Evolutionary conservation across 2,797 vertebrate genomes (phyloP), one percentile per base, ranked within the genome.

Genomic region (Acrossocheilus wenchowensis): DNA sequence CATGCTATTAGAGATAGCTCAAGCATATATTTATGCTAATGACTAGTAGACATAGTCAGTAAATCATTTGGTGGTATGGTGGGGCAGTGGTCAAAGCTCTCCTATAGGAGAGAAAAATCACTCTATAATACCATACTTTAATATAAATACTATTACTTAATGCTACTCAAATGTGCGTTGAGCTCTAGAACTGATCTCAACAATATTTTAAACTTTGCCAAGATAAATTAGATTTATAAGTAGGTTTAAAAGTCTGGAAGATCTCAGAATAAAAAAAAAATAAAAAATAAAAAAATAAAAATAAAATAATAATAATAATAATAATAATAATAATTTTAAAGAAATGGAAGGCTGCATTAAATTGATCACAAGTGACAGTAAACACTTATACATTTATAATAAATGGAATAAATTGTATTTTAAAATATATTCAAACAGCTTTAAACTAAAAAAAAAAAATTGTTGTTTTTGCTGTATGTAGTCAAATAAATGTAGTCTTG

Each of bases 11-110:
- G 41, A 60, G 45, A 80, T 23, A 54, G 14, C 19, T 83, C 64
- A 57, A 71, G 74, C 57, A 36, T 78, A 66, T 48, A 77, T 84
- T 48, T 50, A 15, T 83, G 72, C n/a, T 77, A 52, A 77, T 84
- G 43, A 77, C 30, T 60, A 77, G 54, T 64, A 36, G 54, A 64
- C 71, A 43, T 52, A 10, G 9, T 34, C 43, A 84, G 30, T 84
- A 52, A 75, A 77, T 77, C 45, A 77, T 43, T 34, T 8, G 52
- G 36, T 72, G 52, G n/a, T 66, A 6, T 66, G 14, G 62, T 34
- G 64, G 64, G 64, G 30, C 6, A 19, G 30, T 68, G 64, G 30
- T 36, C 64, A 36, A 62, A 26, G 23, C 57, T 62, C 57, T 62
- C 23, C 10, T 60, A 60, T 60, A 60, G 3, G 23, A 43, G 41